Percentiles rank a stretch among this genome's conserved stretches.
These are phyloP conservation scores for Capitulum mitella DNA, from an alignment of 2,888 invertebrate species.

Conservation along the genomic window DNA sequence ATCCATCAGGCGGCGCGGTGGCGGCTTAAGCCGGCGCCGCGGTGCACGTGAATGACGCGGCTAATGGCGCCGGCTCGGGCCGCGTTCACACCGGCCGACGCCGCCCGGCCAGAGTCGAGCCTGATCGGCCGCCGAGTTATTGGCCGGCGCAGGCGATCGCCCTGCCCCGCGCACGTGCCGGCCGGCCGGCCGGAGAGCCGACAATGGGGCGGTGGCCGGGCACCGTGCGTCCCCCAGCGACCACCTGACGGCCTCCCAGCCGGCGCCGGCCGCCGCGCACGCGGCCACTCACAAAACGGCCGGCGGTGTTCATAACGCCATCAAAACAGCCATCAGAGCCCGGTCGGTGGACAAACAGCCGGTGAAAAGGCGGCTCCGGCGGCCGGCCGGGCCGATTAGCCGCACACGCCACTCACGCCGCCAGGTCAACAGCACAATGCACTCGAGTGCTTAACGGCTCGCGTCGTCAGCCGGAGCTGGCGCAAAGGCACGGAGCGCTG, in stretches of 20 bases:
- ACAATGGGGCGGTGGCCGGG: too few relatives aligned
- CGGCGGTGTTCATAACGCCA: background rate
- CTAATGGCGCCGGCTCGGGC: background rate
- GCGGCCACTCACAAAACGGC: background rate
- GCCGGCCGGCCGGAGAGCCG: too few relatives aligned
- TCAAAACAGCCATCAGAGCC: too few relatives aligned
- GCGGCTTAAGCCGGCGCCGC: background rate
- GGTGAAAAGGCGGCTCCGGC: background rate
- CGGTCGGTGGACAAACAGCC: background rate
- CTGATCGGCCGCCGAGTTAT: background rate
- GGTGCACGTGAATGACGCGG: background rate
- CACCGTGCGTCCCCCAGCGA: background rate
- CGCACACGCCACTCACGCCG: background rate
- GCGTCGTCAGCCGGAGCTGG: too few relatives aligned
- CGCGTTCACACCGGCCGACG: background rate
- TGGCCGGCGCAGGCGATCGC: background rate
- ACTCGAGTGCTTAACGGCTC: too few relatives aligned
- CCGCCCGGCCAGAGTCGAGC: background rate
- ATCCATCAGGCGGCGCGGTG: background rate
- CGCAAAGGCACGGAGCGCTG: too few relatives aligned
- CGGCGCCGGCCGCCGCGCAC: background rate
- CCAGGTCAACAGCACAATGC: too few relatives aligned
- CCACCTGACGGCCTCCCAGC: slow-evolving; percentile 4
- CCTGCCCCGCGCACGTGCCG: too few relatives aligned
- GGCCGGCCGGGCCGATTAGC: background rate